phyloP scores from a whole-genome alignment of 1,140 invertebrate genomes.

The Steinernema khuongi region DNA sequence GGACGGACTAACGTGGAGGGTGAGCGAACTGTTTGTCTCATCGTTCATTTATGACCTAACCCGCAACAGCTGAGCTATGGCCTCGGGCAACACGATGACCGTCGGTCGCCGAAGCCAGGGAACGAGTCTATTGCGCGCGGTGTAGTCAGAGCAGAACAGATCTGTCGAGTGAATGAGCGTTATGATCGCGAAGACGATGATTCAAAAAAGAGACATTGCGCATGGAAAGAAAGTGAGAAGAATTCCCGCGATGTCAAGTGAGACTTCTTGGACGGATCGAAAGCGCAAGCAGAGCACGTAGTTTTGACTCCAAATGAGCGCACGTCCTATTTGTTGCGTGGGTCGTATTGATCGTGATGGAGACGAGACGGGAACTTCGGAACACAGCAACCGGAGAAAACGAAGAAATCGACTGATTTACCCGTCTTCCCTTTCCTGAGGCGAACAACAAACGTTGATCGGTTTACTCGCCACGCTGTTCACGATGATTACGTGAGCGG shows the following conservation, averaged over 20 bases:
- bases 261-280: not conserved
- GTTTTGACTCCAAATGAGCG: not conserved
- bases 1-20: not conserved
- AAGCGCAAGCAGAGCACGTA: constrained; percentile 6
- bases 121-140: not conserved
- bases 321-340: constrained; percentile 14
- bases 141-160: constrained; percentile 9
- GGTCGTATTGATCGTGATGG: constrained; percentile 11
- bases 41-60: no score
- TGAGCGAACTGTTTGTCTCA: not conserved
- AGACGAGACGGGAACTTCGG: not conserved
- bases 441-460: not conserved
- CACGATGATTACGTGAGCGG: no score
- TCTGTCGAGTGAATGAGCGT: not conserved
- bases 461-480: no score
- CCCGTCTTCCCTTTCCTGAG: not conserved
- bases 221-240: not conserved
- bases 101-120: not conserved
- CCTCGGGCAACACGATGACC: not conserved
- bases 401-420: not conserved
- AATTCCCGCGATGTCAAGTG: not conserved
- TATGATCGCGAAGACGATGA: not conserved
- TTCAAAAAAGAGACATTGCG: not conserved
- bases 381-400: not conserved
- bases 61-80: no score